A percentile compares a stretch with the other conserved stretches of the same genome.
Conservation (phyloP, 2,797 vertebrate species). For the Nyctalus aviator region DNA sequence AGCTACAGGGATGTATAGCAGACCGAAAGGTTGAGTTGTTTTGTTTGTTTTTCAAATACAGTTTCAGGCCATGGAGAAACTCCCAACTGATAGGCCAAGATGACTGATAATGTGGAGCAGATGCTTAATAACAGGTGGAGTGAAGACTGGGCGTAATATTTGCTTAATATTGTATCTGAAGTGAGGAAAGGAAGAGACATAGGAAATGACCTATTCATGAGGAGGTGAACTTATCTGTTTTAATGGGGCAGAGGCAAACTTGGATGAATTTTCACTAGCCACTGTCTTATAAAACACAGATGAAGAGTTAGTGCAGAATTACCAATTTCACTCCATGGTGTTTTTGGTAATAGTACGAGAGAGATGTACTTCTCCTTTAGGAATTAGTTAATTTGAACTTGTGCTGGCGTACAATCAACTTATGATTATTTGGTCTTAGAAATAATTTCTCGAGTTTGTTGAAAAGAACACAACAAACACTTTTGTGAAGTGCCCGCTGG, state of each 20-base stretch:
- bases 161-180: constrained; percentile 43
- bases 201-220: not conserved
- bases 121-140: not conserved
- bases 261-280: constrained; percentile 40
- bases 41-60: constrained; percentile 44
- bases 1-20: not conserved
- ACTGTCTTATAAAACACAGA: not conserved
- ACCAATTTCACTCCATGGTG: not conserved
- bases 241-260: not conserved
- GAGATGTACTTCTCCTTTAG: not conserved
- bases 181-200: not conserved
- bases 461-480: not conserved
- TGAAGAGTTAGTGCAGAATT: constrained; percentile 1
- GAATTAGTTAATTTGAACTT: not conserved
- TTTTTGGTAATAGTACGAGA: not conserved
- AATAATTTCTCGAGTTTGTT: not conserved
- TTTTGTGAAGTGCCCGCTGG: not conserved
- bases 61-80: constrained; percentile 31
- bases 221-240: not conserved
- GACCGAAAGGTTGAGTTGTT: not conserved
- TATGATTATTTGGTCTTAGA: not conserved
- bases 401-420: not conserved
- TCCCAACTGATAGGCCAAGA: not conserved
- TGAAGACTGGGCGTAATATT: not conserved
- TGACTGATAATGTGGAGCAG: constrained; percentile 2